phyloP scores from a whole-genome alignment of 2,888 invertebrate genomes.

The Reticulitermes lucifugus region DNA sequence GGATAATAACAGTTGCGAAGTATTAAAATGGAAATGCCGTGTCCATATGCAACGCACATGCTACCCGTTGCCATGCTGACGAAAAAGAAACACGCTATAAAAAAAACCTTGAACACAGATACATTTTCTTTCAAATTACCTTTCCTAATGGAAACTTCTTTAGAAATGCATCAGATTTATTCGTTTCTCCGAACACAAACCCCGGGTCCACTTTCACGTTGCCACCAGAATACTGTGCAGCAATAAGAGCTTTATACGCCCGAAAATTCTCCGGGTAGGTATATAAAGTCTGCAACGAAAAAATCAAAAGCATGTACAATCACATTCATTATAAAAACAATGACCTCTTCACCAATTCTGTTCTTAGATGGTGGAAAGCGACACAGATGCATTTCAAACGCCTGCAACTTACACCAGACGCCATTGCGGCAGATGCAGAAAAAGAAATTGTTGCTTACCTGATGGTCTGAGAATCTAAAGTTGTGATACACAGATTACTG shows the following conservation, averaged over 20 bases:
- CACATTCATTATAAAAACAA: conserved; percentile 24
- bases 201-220: conserved; percentile 84
- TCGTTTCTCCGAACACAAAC: conserved; percentile 95
- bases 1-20: too few relatives aligned
- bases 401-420: conserved; percentile 67
- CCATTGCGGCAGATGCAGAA: conserved; percentile 62
- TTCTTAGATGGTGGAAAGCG: conserved; percentile 28
- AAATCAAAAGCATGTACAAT: conserved; percentile 27
- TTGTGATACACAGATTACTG: neutral
- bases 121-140: conserved; percentile 70
- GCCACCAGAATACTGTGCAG: conserved; percentile 95
- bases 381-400: conserved; percentile 55
- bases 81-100: neutral
- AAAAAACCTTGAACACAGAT: neutral
- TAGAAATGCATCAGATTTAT: conserved; percentile 86
- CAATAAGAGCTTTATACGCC: conserved; percentile 97
- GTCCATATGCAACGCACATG: conserved; percentile 24
- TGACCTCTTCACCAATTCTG: neutral
- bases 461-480: neutral
- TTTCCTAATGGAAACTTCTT: conserved; percentile 98
- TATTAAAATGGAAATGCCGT: neutral
- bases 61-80: neutral
- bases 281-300: conserved; percentile 86
- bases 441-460: conserved; percentile 57
- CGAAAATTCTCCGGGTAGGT: conserved; percentile 99